Evolutionary conservation across 2,888 invertebrate genomes (phyloP).

Genomic region (Colletes collaris): DNA sequence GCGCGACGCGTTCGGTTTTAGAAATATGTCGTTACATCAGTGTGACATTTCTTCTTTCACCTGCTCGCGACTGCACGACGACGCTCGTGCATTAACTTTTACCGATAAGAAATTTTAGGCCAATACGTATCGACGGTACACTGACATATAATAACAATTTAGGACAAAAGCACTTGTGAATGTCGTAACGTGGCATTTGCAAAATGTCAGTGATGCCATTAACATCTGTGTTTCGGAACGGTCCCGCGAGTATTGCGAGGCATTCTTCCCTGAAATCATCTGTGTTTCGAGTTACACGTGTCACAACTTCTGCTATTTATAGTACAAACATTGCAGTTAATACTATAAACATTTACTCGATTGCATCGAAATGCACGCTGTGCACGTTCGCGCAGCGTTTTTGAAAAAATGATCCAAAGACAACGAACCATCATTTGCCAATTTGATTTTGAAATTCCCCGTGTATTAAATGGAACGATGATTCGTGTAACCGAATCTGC

Average conservation of each 20-base stretch:
- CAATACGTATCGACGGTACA: conserved; percentile 32
- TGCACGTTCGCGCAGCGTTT: too few relatives aligned
- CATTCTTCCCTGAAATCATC: conserved; percentile 17
- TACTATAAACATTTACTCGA: too few relatives aligned
- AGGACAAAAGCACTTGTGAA: conserved; percentile 58
- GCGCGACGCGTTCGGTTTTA: background rate
- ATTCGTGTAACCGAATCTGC: conserved; percentile 18
- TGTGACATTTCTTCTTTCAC: conserved; percentile 36
- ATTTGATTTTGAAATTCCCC: background rate
- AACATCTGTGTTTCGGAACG: conserved; percentile 34
- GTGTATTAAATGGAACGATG: background rate
- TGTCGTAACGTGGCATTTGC: conserved; percentile 72
- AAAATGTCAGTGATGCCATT: conserved; percentile 68
- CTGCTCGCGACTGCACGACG: background rate
- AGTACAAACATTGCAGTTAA: background rate
- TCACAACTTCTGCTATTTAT: conserved; percentile 23
- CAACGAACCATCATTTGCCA: background rate
- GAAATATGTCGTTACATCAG: background rate
- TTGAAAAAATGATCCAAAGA: too few relatives aligned
- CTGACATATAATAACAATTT: conserved; percentile 58
- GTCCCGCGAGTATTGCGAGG: conserved; percentile 36
- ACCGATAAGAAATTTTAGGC: conserved; percentile 10
- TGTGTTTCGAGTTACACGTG: background rate
- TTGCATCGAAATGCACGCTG: too few relatives aligned
- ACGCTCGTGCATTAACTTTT: background rate